Evolutionary conservation across 2,888 invertebrate genomes (phyloP).

Genomic region (Zygothrica quintamaculata): DNA sequence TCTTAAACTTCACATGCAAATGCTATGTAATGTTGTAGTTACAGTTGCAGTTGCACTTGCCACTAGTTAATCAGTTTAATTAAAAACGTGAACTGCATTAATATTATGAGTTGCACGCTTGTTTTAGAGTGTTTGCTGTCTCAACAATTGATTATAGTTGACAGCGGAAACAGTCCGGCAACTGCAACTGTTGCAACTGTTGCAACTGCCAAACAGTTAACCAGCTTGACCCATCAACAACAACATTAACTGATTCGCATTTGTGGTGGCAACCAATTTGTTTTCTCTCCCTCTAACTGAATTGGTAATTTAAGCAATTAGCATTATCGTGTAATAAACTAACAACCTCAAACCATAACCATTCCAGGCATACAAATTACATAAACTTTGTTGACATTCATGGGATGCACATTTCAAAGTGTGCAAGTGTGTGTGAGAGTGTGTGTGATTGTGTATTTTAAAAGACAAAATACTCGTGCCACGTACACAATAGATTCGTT

Average conservation of each 20-base stretch:
- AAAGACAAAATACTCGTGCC: slow-evolving; percentile 5
- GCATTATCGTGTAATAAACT: slow-evolving; percentile 45
- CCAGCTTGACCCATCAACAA: slow-evolving; percentile 3
- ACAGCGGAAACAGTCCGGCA: not conserved
- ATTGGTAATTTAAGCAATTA: slow-evolving; percentile 50
- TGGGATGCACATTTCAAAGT: slow-evolving; percentile 20
- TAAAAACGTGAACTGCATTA: slow-evolving; percentile 63
- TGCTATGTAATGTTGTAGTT: no score
- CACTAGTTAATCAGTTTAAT: slow-evolving; percentile 58
- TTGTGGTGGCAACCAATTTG: slow-evolving; percentile 49
- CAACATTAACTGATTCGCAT: slow-evolving; percentile 19
- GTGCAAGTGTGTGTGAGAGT: no score
- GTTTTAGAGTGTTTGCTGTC: slow-evolving; percentile 39
- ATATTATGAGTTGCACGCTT: slow-evolving; percentile 47
- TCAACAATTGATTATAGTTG: slow-evolving; percentile 2
- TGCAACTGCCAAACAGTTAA: no score
- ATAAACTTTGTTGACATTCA: slow-evolving; percentile 24
- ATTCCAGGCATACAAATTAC: slow-evolving; percentile 11
- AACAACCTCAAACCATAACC: slow-evolving; percentile 1
- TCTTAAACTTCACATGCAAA: no score
- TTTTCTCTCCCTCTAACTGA: slow-evolving; percentile 41
- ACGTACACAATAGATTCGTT: no score
- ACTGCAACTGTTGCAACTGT: not conserved
- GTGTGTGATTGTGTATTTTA: not conserved
- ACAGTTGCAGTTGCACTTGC: no score